Evolutionary conservation across 2,797 vertebrate genomes (phyloP).

Genomic region (Poecile montanus): DNA sequence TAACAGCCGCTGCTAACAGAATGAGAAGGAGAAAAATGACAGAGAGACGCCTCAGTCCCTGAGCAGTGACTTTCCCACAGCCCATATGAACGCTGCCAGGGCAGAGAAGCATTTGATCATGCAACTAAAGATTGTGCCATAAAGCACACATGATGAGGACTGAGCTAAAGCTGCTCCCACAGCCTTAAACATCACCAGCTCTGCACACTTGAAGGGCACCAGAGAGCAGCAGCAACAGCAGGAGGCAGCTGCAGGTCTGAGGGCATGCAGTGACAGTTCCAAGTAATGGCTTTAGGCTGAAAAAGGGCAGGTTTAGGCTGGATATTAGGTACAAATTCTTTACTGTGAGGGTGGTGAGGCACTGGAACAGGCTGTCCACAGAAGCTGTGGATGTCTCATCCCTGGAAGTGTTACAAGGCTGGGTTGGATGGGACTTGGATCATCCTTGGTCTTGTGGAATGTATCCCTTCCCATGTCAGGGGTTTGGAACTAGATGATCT

Average conservation of each 20-base stretch:
- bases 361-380: neutral
- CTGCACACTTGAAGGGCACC: fast-evolving
- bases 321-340: neutral
- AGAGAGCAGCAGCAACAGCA: neutral
- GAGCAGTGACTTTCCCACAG: neutral
- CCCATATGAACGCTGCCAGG: neutral
- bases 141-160: neutral
- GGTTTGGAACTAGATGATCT: neutral
- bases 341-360: neutral
- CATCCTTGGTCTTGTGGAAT: neutral
- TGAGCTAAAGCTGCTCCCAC: neutral
- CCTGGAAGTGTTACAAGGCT: neutral
- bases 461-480: neutral
- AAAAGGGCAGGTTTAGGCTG: neutral
- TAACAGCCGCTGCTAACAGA: neutral
- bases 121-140: conserved; percentile 10
- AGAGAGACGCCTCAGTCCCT: neutral
- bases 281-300: neutral
- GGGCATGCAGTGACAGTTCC: neutral
- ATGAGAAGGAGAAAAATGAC: neutral
- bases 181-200: neutral
- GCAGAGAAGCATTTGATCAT: neutral
- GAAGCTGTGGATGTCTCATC: neutral
- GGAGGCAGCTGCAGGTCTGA: neutral
- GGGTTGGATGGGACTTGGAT: neutral